Evolutionary conservation across 2,797 vertebrate genomes (phyloP), one percentile per base, ranked within the genome.

Genomic region (Hippocampus kuda): DNA sequence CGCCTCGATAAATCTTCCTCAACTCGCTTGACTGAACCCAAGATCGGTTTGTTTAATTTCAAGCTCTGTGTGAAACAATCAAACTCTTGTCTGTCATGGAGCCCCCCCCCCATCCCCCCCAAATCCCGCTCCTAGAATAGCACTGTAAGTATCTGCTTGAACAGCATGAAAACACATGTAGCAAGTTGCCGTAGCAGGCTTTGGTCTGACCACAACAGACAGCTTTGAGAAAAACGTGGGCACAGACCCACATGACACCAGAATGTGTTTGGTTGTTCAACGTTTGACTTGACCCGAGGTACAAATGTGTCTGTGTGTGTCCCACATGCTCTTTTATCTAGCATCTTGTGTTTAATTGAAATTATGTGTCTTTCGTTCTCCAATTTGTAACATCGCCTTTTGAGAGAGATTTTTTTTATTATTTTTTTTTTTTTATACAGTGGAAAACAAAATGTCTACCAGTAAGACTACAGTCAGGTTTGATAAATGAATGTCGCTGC

Each of bases 31-130:
- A 73, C 76, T 42, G 74, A 79, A 84, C 77, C 82, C 70, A 73
- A 81, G 85, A 82, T 76, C 73, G 81, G 69, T 70, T 83, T 79
- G 78, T 85, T 83, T 81, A 75, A 83, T 81, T 84, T 78, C 64
- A 79, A 73, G 73, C 69, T 74, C 68, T 46, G 75, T 80, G 73
- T 79, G 68, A 80, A 81, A 81, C 75, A 83, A 79, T 81, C 77
- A 80, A 83, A 76, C 61, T 62, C 70, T 83, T 60, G 72, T 82
- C 77, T 72, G 77, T 70, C 81, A 53, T 54, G 30, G 34, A 54
- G 30, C 0, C 12, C 51, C 34, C 16, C 20, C 51, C 75, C 64
- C 24, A 5, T 6, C 34, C 1, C 6, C 34, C 7, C 34, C 34
- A 5, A 49, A 73, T 69, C 72, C 66, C 53, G 76, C 76, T 86